Percentiles rank a stretch among this genome's conserved stretches.
These are phyloP conservation scores for Muschampia plurimacula DNA, from an alignment of 2,888 invertebrate species.

Conservation along the genomic window DNA sequence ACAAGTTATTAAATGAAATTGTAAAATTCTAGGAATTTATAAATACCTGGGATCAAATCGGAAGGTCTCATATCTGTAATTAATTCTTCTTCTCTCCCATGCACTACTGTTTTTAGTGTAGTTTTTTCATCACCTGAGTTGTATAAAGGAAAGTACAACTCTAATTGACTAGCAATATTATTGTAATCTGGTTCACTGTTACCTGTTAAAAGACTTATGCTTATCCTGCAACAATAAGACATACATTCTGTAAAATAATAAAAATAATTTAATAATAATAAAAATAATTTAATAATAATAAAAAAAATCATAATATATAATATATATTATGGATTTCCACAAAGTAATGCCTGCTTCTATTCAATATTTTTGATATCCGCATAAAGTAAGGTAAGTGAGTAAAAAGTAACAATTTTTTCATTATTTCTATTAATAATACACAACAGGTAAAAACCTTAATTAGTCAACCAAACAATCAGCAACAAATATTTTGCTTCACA, in stretches of 20 bases:
- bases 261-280: not conserved
- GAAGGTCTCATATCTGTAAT: conserved; percentile 28
- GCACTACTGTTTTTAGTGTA: conserved; percentile 46
- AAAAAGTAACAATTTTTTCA: not conserved
- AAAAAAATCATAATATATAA: too few species aligned
- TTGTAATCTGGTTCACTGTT: conserved; percentile 53
- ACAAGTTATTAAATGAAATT: too few species aligned
- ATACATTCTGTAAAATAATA: not conserved
- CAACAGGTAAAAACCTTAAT: not conserved
- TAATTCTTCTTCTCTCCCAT: conserved; percentile 35
- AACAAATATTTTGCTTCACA: not conserved
- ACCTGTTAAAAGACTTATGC: conserved; percentile 56
- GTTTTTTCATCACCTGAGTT: conserved; percentile 46
- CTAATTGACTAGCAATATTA: conserved; percentile 62
- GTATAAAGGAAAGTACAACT: conserved; percentile 51
- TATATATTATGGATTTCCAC: too few species aligned
- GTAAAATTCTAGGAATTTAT: not conserved
- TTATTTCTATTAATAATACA: not conserved
- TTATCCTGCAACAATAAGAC: conserved; percentile 53
- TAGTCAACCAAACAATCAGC: not conserved
- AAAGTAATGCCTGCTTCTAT: too few species aligned
- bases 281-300: too few species aligned
- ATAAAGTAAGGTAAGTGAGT: not conserved
- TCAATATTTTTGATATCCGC: too few species aligned
- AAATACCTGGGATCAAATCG: not conserved